Conservation (phyloP, 2,797 vertebrate species). For the Lagocephalus sceleratus region DNA sequence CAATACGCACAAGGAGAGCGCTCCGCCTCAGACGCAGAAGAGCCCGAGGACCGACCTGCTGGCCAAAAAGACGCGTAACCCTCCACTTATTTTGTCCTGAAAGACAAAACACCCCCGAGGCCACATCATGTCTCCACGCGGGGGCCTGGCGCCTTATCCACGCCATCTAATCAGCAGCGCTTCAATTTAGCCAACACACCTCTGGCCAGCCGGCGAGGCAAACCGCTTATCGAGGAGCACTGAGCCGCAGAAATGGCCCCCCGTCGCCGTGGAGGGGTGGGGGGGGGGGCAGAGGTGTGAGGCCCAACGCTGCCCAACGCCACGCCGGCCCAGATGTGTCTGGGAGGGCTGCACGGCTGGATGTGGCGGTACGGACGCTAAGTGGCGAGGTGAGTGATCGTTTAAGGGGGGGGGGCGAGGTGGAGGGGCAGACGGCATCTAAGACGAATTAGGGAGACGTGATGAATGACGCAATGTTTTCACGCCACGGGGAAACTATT, state of each 20-base stretch:
- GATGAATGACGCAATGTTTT: constrained; percentile 80
- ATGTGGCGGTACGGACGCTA: too few relatives aligned
- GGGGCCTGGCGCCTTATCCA: constrained; percentile 54
- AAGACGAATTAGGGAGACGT: constrained; percentile 72
- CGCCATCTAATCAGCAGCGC: constrained; percentile 62
- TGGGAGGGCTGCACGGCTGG: too few relatives aligned
- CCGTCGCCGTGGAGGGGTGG: constrained; percentile 32
- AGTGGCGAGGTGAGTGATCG: constrained; percentile 42
- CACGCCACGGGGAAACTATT: constrained; percentile 78
- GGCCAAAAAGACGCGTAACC: too few relatives aligned
- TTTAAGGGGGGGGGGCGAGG: constrained; percentile 9
- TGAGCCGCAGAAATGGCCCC: constrained; percentile 61
- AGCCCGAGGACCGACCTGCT: too few relatives aligned
- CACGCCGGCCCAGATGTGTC: too few relatives aligned
- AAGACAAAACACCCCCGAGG: neutral
- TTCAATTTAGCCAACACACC: constrained; percentile 66
- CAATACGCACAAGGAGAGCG: constrained; percentile 26
- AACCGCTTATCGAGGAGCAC: constrained; percentile 60
- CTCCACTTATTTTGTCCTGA: constrained; percentile 15
- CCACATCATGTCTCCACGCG: constrained; percentile 27
- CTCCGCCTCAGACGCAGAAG: constrained; percentile 17
- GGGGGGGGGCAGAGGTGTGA: constrained; percentile 17
- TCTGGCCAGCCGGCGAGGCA: constrained; percentile 62
- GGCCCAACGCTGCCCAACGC: too few relatives aligned
- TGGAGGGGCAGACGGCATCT: constrained; percentile 54